Evolutionary conservation across 1,140 invertebrate genomes (phyloP).

Genomic region (Conus betulinus): DNA sequence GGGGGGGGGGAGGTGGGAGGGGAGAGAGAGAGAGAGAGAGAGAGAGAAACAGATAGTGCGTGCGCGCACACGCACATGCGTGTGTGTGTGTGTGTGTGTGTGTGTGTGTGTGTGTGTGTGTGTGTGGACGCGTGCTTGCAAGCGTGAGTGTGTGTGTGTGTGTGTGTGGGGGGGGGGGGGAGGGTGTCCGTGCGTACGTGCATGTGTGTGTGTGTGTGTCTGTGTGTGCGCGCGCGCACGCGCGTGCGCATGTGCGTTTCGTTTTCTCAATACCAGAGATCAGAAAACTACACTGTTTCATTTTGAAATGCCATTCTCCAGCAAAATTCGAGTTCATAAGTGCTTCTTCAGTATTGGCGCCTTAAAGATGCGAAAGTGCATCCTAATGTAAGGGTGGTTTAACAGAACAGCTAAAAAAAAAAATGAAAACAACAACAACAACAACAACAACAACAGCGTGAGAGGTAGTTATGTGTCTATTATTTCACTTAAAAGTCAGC

Average conservation of each 20-base stretch:
- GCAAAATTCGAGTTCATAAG: too few relatives aligned
- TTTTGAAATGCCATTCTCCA: too few relatives aligned
- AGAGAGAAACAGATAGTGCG: not conserved
- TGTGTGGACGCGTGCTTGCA: not conserved
- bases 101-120: constrained; percentile 4
- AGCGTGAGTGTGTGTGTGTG: not conserved
- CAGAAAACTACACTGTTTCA: too few relatives aligned
- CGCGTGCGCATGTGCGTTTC: not conserved
- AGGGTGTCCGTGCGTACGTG: not conserved
- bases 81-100: constrained; percentile 1
- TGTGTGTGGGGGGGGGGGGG: not conserved
- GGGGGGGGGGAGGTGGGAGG: too few relatives aligned
- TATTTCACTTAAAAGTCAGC: too few relatives aligned
- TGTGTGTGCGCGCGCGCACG: not conserved
- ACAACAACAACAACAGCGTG: too few relatives aligned
- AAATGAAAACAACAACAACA: too few relatives aligned
- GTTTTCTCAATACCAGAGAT: not conserved
- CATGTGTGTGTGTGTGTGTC: not conserved
- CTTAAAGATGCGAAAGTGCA: too few relatives aligned
- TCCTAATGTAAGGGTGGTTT: too few relatives aligned
- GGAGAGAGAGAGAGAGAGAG: not conserved
- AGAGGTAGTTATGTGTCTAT: too few relatives aligned
- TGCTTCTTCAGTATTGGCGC: too few relatives aligned
- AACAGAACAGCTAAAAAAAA: too few relatives aligned
- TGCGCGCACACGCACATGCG: not conserved